Conservation (phyloP, 2,888 invertebrate genomes). For the Nomada ruficornis region DNA sequence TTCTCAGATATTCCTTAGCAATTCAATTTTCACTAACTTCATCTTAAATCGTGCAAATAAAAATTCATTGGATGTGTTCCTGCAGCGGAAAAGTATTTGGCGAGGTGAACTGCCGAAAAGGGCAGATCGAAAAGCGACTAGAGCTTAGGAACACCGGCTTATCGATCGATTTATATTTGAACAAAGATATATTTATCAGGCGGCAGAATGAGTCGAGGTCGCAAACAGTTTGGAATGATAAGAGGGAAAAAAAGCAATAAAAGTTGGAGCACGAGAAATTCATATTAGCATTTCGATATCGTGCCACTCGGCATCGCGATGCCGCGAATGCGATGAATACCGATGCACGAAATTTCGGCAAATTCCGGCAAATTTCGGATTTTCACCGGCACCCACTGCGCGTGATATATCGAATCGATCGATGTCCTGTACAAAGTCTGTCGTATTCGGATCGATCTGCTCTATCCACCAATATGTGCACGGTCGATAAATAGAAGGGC, state of each 20-base stretch:
- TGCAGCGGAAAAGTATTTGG: conserved; percentile 49
- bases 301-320: too few species aligned
- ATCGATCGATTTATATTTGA: conserved; percentile 34
- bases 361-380: not conserved
- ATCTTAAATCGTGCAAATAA: not conserved
- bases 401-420: not conserved
- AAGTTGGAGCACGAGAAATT: conserved; percentile 16
- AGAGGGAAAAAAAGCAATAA: conserved; percentile 7
- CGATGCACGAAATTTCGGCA: not conserved
- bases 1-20: too few species aligned
- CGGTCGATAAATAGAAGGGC: not conserved
- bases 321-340: not conserved
- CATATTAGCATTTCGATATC: not conserved
- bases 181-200: conserved; percentile 60
- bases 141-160: conserved; percentile 3
- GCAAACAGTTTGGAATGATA: conserved; percentile 13
- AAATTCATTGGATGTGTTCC: conserved; percentile 57
- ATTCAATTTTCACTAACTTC: too few species aligned
- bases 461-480: conserved; percentile 6
- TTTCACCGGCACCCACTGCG: not conserved
- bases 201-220: not conserved
- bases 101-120: conserved; percentile 5
- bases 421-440: not conserved
- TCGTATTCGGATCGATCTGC: conserved; percentile 23
- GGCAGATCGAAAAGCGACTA: conserved; percentile 10